Conservation (phyloP, 1,140 invertebrate species). For the Pissodes strobi region DNA sequence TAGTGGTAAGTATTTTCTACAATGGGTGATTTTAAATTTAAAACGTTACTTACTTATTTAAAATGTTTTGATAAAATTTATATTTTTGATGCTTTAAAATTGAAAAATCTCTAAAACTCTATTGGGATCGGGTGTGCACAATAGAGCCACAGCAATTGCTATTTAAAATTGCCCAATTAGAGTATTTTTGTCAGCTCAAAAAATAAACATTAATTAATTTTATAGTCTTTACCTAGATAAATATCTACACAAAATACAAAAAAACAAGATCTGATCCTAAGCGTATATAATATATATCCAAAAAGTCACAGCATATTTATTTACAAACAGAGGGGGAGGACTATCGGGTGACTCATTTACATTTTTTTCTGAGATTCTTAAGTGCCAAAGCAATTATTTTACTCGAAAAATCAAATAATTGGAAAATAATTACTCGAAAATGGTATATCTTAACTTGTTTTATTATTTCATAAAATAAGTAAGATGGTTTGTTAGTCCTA, state of each 20-base stretch:
- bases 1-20: constrained; percentile 33
- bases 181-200: constrained; percentile 20
- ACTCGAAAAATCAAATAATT: constrained; percentile 7
- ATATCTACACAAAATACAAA: constrained; percentile 36
- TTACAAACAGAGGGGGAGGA: constrained; percentile 18
- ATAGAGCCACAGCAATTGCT: neutral
- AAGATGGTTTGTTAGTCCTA: neutral
- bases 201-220: constrained; percentile 19
- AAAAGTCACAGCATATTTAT: constrained; percentile 34
- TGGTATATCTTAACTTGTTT: constrained; percentile 17
- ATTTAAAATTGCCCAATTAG: constrained; percentile 3
- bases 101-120: no score
- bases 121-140: no score
- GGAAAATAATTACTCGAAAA: neutral
- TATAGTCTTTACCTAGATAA: constrained; percentile 21
- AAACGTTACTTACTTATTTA: neutral
- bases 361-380: constrained; percentile 18
- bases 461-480: constrained; percentile 24
- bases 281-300: constrained; percentile 31
- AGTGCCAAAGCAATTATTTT: constrained; percentile 8
- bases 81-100: neutral
- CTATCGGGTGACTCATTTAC: constrained; percentile 17
- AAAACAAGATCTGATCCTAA: constrained; percentile 37
- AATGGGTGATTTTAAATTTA: constrained; percentile 19
- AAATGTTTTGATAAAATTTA: neutral